Percentiles rank a stretch among this genome's conserved stretches.
phyloP scores from a whole-genome alignment of 2,888 invertebrate species.

The Petrolisthes cinctipes region DNA sequence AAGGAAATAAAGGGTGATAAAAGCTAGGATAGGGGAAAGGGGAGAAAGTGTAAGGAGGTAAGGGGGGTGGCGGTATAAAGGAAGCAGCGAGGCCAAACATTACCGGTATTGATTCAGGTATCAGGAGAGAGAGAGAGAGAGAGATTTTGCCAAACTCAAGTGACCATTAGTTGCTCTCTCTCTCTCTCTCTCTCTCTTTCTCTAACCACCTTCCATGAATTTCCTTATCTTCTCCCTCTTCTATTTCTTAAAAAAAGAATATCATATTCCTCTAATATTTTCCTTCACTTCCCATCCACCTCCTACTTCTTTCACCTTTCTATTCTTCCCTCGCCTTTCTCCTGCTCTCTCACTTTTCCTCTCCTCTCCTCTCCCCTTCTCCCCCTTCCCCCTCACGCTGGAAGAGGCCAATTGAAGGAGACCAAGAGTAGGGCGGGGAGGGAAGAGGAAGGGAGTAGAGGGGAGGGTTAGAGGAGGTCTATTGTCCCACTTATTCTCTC shows the following conservation, averaged over 20 bases:
- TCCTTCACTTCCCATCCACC: neutral
- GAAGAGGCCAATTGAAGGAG: neutral
- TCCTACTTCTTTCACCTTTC: neutral
- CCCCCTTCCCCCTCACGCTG: neutral
- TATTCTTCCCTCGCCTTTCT: neutral
- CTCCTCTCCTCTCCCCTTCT: neutral
- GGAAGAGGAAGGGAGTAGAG: too few species aligned
- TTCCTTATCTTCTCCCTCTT: neutral
- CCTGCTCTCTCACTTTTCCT: neutral
- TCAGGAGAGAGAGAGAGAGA: conserved; percentile 37
- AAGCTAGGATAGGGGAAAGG: neutral
- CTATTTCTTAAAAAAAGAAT: neutral
- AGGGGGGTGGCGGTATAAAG: neutral
- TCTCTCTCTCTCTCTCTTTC: conserved; percentile 21
- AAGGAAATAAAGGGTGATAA: neutral
- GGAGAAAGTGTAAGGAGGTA: neutral
- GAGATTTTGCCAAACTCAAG: neutral
- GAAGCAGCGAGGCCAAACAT: conserved; percentile 12
- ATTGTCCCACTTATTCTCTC: neutral
- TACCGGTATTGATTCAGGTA: neutral
- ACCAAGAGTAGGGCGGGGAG: too few species aligned
- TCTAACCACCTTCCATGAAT: neutral
- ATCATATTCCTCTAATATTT: neutral
- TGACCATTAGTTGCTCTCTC: neutral
- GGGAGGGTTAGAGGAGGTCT: too few species aligned